These are phyloP conservation scores for Allobates femoralis DNA, from an alignment of 2,797 vertebrate species.

Conservation along the genomic window DNA sequence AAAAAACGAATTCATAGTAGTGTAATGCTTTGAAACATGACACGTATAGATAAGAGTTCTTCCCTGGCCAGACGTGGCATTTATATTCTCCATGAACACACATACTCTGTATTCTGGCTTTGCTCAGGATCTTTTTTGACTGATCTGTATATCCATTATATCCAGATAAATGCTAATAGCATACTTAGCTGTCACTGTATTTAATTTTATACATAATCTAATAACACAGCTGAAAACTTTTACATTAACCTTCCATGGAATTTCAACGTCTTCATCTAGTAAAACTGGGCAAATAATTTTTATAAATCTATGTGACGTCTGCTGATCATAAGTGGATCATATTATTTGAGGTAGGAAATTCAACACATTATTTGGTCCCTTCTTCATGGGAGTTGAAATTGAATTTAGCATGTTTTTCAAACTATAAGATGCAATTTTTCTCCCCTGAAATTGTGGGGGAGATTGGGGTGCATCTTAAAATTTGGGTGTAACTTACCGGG, in stretches of 20 bases:
- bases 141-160: constrained; percentile 33
- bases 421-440: too few relatives aligned
- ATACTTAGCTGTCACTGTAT: constrained; percentile 35
- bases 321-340: neutral
- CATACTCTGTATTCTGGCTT: constrained; percentile 11
- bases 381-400: neutral
- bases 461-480: too few relatives aligned
- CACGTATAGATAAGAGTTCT: constrained; percentile 45
- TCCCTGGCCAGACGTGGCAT: constrained; percentile 46
- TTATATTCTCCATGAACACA: constrained; percentile 44
- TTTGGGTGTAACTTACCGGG: too few relatives aligned
- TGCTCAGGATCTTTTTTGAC: constrained; percentile 32
- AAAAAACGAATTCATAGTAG: constrained; percentile 34
- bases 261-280: neutral
- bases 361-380: neutral
- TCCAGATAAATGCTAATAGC: constrained; percentile 42
- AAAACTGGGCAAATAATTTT: neutral
- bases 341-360: neutral
- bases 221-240: constrained; percentile 32
- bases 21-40: constrained; percentile 44
- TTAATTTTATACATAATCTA: constrained; percentile 21
- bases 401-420: too few relatives aligned
- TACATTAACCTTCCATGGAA: constrained; percentile 3
- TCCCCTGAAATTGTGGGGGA: too few relatives aligned
- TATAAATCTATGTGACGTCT: neutral